Base-by-base conservation (phyloP, 1,140 invertebrate genomes). In the Drosophila ogumai region DNA sequence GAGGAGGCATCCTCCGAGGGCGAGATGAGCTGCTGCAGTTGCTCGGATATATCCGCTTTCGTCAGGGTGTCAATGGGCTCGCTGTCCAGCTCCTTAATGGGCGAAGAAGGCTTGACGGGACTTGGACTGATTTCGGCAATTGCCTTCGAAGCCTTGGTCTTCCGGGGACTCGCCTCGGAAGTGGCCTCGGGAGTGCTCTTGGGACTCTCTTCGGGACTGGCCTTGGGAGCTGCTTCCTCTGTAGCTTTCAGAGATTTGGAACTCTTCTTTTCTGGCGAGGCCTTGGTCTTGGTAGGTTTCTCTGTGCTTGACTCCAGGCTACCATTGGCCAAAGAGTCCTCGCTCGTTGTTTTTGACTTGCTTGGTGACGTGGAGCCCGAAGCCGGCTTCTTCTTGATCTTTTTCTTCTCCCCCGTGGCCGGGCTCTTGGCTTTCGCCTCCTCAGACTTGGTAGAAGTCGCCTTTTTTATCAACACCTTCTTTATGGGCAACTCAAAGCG, bases 401-500 rank as follows among this genome's bases (percentile, higher is more conserved):
- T 82, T 5, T 82, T 82, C 40, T 38, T 38, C n/a, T 82, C 81
- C 3, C 81, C 76, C 8, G 81, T 61, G 9, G 59, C 61, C 4
- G 71, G 59, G 5, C 55, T 69, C 44, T 84, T 82, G 36, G 69
- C 36, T 25, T 84, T 75, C 15, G 65, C 64, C 19, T 84, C 81
- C 19, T 81, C 79, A 4, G 41, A 47, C 58, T 79, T 84, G 60
- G 68, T 31, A 6, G 12, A 10, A 54, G 64, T n/a, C 4, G n/a
- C n/a, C 10, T 76, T 69, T 5, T 49, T 90, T 10, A 66, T 15
- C 19, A 72, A 25, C 41, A 79, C 56, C 25, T 82, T 74, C 40
- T 79, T 91, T 3, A 84, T 49, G 52, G 77, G 55, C 13, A 92
- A 54, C 44, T 92, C 88, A 46, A 81, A 92, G 13, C 91, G 91